Percentiles rank a stretch among this genome's conserved stretches.
phyloP scores from a whole-genome alignment of 2,113 vertebrate species.

The Myotis brandtii region DNA sequence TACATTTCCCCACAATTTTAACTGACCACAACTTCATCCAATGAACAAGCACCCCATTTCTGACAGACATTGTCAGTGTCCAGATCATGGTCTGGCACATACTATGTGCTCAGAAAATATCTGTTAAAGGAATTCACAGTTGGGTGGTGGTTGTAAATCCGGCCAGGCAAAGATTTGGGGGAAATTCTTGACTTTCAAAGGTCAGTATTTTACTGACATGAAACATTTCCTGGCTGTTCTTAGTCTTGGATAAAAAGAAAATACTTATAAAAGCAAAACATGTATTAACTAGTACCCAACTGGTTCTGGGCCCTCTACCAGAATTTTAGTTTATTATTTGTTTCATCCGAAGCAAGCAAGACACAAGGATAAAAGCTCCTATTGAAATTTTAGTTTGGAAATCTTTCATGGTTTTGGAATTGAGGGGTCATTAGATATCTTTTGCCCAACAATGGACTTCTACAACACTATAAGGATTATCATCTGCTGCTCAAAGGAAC shows the following conservation, averaged over 20 bases:
- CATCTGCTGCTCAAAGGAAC: neutral
- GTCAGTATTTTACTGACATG: neutral
- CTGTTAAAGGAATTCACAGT: neutral
- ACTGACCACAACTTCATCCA: neutral
- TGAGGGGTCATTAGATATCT: neutral
- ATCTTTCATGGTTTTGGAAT: neutral
- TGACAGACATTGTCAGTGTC: neutral
- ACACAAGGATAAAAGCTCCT: neutral
- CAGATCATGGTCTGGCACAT: neutral
- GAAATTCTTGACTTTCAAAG: neutral
- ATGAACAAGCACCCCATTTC: neutral
- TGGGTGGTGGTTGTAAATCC: neutral
- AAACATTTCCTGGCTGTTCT: neutral
- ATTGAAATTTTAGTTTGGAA: neutral
- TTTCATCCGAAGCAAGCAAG: neutral
- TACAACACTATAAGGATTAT: neutral
- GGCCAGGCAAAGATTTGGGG: neutral
- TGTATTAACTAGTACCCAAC: neutral
- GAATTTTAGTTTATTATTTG: neutral
- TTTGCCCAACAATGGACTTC: neutral
- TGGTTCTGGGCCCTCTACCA: neutral
- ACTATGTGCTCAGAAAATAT: neutral
- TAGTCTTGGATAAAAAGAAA: neutral
- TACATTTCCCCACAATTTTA: neutral
- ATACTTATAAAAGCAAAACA: neutral